Conservation (phyloP, 2,888 invertebrate species). For the Microctonus hyperodae region DNA sequence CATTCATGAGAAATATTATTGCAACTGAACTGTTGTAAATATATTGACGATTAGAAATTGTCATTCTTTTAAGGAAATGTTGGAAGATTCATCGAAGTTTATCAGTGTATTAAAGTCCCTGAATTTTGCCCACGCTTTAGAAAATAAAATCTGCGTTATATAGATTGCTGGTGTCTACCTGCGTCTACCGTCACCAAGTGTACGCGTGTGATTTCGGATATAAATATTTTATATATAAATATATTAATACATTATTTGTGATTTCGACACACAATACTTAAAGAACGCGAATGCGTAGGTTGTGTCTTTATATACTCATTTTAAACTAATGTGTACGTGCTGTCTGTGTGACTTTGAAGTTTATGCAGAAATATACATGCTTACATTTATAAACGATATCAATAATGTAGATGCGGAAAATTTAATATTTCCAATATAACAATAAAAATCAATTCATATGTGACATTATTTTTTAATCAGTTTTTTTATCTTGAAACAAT, state of each 20-base stretch:
- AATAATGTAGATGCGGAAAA: no score
- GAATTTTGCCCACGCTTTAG: constrained; percentile 18
- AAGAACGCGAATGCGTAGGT: constrained; percentile 26
- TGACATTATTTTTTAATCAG: no score
- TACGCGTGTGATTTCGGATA: constrained; percentile 14
- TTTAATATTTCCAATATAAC: no score
- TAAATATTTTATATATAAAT: constrained; percentile 8
- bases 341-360: not conserved
- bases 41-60: not conserved
- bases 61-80: not conserved
- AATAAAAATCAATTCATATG: no score
- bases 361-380: not conserved
- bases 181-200: constrained; percentile 16
- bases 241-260: constrained; percentile 7
- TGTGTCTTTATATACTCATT: not conserved
- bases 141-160: constrained; percentile 2
- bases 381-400: not conserved
- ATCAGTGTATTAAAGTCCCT: no score
- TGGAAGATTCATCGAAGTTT: not conserved
- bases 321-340: not conserved
- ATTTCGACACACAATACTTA: constrained; percentile 25
- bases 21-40: no score
- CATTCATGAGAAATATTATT: no score
- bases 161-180: constrained; percentile 20
- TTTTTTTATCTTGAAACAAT: no score